These are phyloP conservation scores for Rhodophaea formosa DNA, from an alignment of 2,888 invertebrate genomes.

Conservation along the genomic window DNA sequence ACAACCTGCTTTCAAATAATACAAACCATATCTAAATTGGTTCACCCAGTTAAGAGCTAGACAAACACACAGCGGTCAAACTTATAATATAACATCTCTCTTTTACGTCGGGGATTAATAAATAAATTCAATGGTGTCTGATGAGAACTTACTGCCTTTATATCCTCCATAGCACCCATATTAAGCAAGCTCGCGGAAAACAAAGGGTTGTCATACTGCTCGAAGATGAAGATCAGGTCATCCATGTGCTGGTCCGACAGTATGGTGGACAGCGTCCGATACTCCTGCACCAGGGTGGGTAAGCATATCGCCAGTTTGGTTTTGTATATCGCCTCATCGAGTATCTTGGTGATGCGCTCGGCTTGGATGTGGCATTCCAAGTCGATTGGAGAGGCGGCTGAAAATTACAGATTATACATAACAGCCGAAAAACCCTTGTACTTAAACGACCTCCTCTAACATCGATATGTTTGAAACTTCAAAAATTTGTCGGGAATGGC, in stretches of 20 bases:
- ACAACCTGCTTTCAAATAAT: too few species aligned
- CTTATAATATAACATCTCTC: too few species aligned
- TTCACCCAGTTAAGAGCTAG: too few species aligned
- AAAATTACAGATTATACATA: conserved; percentile 20
- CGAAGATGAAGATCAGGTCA: conserved; percentile 66
- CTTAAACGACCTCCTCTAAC: too few species aligned
- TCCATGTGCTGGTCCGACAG: conserved; percentile 59
- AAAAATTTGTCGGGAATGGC: too few species aligned
- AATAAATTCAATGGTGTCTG: too few species aligned
- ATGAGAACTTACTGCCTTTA: conserved; percentile 52
- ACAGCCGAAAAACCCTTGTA: too few species aligned
- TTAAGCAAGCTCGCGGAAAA: conserved; percentile 62
- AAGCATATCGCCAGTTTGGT: conserved; percentile 68
- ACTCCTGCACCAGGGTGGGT: conserved; percentile 62
- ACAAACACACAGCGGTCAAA: too few species aligned
- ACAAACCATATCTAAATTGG: too few species aligned
- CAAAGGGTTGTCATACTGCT: conserved; percentile 68
- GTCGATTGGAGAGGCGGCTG: conserved; percentile 69
- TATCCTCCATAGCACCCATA: conserved; percentile 63
- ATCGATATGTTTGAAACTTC: too few species aligned
- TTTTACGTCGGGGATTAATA: too few species aligned
- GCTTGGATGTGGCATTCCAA: conserved; percentile 77
- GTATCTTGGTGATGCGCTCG: conserved; percentile 75
- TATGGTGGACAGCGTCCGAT: conserved; percentile 47
- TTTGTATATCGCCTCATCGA: conserved; percentile 73